Conservation (phyloP, 2,113 vertebrate species). For the Vidua chalybeata region DNA sequence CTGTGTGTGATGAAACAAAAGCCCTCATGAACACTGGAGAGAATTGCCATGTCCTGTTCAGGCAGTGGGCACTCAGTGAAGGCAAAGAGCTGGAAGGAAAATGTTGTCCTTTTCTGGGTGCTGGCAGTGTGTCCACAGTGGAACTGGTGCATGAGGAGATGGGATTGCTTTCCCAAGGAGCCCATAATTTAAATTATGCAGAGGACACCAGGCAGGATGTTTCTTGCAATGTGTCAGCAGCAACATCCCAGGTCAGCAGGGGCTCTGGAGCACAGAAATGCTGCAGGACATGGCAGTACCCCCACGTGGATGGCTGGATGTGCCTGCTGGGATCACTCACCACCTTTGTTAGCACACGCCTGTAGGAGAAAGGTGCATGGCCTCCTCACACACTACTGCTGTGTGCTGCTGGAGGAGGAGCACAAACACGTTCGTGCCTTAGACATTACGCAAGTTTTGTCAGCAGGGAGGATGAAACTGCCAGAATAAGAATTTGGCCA, state of each 20-base stretch:
- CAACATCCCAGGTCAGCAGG: not conserved
- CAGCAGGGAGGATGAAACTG: not conserved
- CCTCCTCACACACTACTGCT: rapidly evolving
- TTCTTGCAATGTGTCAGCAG: not conserved
- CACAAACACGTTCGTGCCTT: rapidly evolving
- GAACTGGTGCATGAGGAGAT: rapidly evolving
- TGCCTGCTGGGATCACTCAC: not conserved
- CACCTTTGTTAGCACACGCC: rapidly evolving
- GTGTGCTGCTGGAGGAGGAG: not conserved
- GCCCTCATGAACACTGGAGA: not conserved
- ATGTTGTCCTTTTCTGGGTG: rapidly evolving
- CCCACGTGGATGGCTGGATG: not conserved
- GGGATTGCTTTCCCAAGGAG: not conserved
- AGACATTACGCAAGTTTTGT: rapidly evolving
- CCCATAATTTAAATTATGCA: not conserved
- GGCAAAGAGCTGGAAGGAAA: not conserved
- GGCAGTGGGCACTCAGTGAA: not conserved
- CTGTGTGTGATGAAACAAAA: not conserved
- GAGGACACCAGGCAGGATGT: not conserved
- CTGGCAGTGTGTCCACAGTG: not conserved
- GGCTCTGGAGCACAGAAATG: not conserved
- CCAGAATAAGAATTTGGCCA: not conserved
- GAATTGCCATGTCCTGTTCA: rapidly evolving
- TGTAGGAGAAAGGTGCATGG: not conserved
- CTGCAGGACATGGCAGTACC: rapidly evolving